Base-by-base conservation (phyloP, 2,113 vertebrate genomes). In the Aleadryas rufinucha region DNA sequence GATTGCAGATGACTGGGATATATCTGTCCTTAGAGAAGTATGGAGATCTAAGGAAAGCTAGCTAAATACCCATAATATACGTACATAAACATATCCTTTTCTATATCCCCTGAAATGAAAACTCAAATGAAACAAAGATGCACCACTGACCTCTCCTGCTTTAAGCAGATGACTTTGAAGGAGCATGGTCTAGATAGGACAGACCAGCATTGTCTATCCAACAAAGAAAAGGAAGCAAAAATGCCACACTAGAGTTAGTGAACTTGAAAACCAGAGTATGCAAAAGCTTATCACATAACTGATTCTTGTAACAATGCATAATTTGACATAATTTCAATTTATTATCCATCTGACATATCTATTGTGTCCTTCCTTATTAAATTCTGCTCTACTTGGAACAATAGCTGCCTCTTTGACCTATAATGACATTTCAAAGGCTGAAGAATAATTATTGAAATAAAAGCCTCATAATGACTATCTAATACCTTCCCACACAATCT, bases 361-460 rank as follows among this genome's bases (percentile, higher is more conserved):
- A 65, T 65, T 88, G 35, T 93, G 53, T 84, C 59, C 54, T 92
- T 87, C 90, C 84, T 53, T 96, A 97, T 96, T 97, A 96, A 97
- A 97, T 97, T 97, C 86, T 92, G 47, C 33, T 96, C 75, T 95
- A 13, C 94, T 96, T 93, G 77, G 92, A 97, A 94, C 70, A 96
- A 87, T 94, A 97, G 71, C 90, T 95, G 81, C 52, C 89, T 93
- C 90, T 97, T 94, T 97, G 93, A 98, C 97, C 96, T 97, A 95
- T 95, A 95, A 88, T 96, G 93, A 95, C 89, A 97, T 97, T 98
- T 98, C 84, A 93, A 97, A 97, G 84, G 72, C 83, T 97, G 85
- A 97, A 97, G 92, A 97, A 97, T 97, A 97, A 97, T 98, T 97
- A 97, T 91, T 95, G 92, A 97, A 97, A 97, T 97, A 97, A 97